phyloP scores from a whole-genome alignment of 2,888 invertebrate species.

The Dicyrtomina minuta region DNA sequence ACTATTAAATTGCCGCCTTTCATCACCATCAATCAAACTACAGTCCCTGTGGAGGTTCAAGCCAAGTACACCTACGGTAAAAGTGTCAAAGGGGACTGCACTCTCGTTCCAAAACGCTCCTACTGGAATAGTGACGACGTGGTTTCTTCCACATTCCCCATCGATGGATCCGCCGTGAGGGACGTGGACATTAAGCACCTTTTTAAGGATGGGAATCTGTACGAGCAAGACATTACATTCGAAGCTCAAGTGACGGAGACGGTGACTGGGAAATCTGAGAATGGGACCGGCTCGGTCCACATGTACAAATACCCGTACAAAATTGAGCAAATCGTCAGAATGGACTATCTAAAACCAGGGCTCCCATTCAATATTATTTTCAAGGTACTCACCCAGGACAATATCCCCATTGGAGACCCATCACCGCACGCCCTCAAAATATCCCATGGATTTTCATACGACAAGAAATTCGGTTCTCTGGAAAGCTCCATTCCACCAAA shows the following conservation, averaged over 20 bases:
- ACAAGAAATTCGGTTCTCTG: slow-evolving; percentile 54
- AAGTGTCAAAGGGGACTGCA: slow-evolving; percentile 27
- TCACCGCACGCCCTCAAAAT: slow-evolving; percentile 59
- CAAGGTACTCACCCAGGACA: slow-evolving; percentile 67
- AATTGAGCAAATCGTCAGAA: slow-evolving; percentile 73
- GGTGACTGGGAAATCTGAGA: slow-evolving; percentile 80
- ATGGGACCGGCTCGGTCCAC: slow-evolving; percentile 69
- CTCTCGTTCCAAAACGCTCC: neutral
- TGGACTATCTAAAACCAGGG: slow-evolving; percentile 84
- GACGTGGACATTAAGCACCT: slow-evolving; percentile 36
- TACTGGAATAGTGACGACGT: neutral
- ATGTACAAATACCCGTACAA: slow-evolving; percentile 75
- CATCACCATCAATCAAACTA: slow-evolving; percentile 75
- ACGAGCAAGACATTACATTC: slow-evolving; percentile 75
- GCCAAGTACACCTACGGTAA: slow-evolving; percentile 66
- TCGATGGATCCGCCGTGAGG: slow-evolving; percentile 20
- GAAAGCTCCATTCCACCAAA: slow-evolving; percentile 59
- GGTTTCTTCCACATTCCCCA: neutral
- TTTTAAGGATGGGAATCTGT: slow-evolving; percentile 64
- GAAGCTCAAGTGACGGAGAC: slow-evolving; percentile 88
- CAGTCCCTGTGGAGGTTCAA: slow-evolving; percentile 73
- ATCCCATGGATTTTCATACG: slow-evolving; percentile 64
- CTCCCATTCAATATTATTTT: slow-evolving; percentile 67
- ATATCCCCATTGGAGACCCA: slow-evolving; percentile 61
- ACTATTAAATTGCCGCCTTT: slow-evolving; percentile 78